Evolutionary conservation across 1,140 invertebrate genomes (phyloP).

Genomic region (Drosophila triauraria): DNA sequence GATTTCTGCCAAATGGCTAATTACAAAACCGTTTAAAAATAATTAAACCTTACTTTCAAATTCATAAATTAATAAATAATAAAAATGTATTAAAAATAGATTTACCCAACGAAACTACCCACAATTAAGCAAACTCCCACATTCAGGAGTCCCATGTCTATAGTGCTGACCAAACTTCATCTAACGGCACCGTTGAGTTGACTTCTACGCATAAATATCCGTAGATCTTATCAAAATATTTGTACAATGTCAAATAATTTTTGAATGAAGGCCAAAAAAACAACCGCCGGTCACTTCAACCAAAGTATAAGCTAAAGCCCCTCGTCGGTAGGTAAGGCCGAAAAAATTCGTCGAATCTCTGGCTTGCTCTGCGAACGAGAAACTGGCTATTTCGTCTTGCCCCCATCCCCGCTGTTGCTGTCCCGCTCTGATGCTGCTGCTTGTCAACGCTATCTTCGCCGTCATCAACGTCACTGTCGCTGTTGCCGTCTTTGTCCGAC

Average conservation of each 20-base stretch:
- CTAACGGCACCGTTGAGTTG: constrained; percentile 21
- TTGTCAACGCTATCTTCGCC: constrained; percentile 48
- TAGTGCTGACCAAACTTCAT: background rate
- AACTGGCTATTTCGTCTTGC: constrained; percentile 26
- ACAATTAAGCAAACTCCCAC: background rate
- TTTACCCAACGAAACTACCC: too few relatives aligned
- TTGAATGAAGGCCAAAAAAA: constrained; percentile 57
- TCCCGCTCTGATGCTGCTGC: constrained; percentile 24
- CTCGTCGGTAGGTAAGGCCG: constrained; percentile 15
- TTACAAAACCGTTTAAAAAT: too few relatives aligned
- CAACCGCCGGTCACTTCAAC: constrained; percentile 35
- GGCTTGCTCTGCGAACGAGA: constrained; percentile 17
- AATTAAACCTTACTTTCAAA: too few relatives aligned
- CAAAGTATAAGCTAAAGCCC: constrained; percentile 21
- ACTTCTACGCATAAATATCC: constrained; percentile 6
- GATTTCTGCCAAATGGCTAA: background rate
- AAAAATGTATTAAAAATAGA: background rate
- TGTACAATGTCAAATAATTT: constrained; percentile 65
- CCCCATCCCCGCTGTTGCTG: constrained; percentile 4
- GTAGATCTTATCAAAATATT: constrained; percentile 69
- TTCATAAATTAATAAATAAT: too few relatives aligned
- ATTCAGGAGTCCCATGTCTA: background rate
- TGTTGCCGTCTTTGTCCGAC: constrained; percentile 29
- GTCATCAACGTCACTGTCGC: constrained; percentile 30
- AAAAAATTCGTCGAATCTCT: constrained; percentile 57